A percentile compares a stretch with the other conserved stretches of the same genome.
These are phyloP conservation scores for Sebastes itinus DNA, from an alignment of 2,797 vertebrate genomes.

Conservation along the genomic window DNA sequence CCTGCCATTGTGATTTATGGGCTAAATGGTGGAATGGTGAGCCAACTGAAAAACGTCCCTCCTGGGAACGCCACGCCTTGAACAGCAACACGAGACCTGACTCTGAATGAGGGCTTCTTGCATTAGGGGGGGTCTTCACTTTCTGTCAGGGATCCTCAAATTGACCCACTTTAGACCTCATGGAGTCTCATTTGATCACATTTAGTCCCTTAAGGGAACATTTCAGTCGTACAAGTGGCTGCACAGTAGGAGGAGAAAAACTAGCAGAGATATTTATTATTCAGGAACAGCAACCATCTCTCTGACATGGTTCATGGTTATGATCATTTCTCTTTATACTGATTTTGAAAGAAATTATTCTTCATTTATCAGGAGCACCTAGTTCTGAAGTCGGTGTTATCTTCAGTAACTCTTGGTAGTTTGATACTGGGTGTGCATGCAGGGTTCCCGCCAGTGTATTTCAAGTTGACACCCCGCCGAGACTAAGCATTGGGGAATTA, in stretches of 20 bases:
- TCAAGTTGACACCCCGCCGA: too few species aligned
- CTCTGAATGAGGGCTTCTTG: background rate
- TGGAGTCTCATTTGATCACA: background rate
- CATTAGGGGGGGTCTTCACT: background rate
- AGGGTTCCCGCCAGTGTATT: background rate
- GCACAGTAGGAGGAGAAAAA: background rate
- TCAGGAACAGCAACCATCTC: background rate
- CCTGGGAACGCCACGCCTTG: background rate
- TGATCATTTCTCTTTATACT: too few species aligned
- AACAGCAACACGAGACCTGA: background rate
- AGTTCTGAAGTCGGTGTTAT: background rate
- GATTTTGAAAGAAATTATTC: background rate
- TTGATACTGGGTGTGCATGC: background rate
- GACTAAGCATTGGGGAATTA: too few species aligned
- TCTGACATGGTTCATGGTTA: background rate
- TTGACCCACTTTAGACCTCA: too few species aligned
- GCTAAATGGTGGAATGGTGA: background rate
- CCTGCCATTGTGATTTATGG: background rate
- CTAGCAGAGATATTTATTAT: background rate
- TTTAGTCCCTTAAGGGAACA: background rate
- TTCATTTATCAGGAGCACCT: background rate
- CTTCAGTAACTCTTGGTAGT: background rate
- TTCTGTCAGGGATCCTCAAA: background rate
- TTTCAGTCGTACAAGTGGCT: background rate
- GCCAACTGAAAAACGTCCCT: background rate